Conservation (phyloP, 2,888 invertebrate genomes). For the Cataglyphis cursor region DNA sequence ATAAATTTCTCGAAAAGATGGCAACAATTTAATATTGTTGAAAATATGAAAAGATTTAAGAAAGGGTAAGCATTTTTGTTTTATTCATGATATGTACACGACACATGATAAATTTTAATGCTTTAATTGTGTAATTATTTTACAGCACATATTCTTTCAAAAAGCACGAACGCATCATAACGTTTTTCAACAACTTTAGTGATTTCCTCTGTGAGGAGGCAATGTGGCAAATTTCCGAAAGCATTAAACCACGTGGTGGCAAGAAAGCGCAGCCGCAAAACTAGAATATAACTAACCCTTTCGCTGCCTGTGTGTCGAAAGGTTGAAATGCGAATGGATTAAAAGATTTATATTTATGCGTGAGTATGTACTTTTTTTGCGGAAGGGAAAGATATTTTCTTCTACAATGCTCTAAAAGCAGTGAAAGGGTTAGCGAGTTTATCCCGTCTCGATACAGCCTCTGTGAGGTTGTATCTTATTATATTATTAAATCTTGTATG, state of each 20-base stretch:
- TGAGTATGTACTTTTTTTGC: slow-evolving; percentile 62
- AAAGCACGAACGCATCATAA: slow-evolving; percentile 96
- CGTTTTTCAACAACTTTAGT: slow-evolving; percentile 98
- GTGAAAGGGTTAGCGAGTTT: slow-evolving; percentile 77
- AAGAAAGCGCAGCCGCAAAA: slow-evolving; percentile 87
- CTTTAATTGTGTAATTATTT: slow-evolving; percentile 66
- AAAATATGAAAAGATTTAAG: slow-evolving; percentile 99
- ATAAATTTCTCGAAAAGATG: slow-evolving; percentile 99
- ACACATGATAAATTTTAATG: background rate
- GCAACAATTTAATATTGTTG: slow-evolving; percentile 99
- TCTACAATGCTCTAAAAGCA: slow-evolving; percentile 66
- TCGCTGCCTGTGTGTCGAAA: slow-evolving; percentile 78
- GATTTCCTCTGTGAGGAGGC: slow-evolving; percentile 98
- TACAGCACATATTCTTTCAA: slow-evolving; percentile 96
- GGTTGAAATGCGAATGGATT: slow-evolving; percentile 71
- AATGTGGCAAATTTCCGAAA: slow-evolving; percentile 99
- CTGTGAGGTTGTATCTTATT: slow-evolving; percentile 78
- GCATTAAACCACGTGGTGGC: slow-evolving; percentile 96
- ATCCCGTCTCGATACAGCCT: slow-evolving; percentile 76
- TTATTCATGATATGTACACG: too few relatives aligned
- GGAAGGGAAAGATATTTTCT: slow-evolving; percentile 46
- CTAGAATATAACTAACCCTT: slow-evolving; percentile 79
- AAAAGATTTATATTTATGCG: slow-evolving; percentile 65
- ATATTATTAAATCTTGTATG: slow-evolving; percentile 56
- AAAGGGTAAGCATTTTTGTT: slow-evolving; percentile 92